Percentiles rank a stretch among this genome's conserved stretches.
These are phyloP conservation scores for Cotesia typhae DNA, from an alignment of 1,140 invertebrate species.

Conservation along the genomic window DNA sequence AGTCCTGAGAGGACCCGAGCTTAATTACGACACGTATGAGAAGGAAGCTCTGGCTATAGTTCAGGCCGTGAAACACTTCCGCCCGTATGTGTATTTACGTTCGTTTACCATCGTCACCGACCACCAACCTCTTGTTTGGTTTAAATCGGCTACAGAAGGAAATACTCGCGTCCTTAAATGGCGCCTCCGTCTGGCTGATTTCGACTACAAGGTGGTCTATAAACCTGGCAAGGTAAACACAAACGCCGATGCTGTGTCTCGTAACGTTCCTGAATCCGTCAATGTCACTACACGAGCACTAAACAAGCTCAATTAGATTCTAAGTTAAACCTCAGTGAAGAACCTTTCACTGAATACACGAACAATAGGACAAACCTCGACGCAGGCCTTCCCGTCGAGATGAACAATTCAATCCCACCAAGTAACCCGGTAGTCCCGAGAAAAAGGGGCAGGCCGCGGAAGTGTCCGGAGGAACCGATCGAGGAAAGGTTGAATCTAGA, in stretches of 20 bases:
- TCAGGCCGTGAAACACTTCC: neutral
- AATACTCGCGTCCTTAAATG: neutral
- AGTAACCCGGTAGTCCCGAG: neutral
- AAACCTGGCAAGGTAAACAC: constrained; percentile 8
- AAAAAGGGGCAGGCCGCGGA: neutral
- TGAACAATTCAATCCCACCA: no score
- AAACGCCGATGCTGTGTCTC: constrained; percentile 14
- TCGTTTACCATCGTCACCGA: constrained; percentile 2
- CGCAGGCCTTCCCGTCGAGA: no score
- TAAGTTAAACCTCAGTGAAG: no score
- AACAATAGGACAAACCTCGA: no score
- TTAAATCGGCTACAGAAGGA: neutral
- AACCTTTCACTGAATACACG: no score
- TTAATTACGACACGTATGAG: constrained; percentile 6
- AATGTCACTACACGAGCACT: no score
- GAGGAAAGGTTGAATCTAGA: no score
- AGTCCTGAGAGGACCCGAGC: neutral
- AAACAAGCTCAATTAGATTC: no score
- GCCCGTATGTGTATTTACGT: constrained; percentile 5
- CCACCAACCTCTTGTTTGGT: constrained; percentile 7
- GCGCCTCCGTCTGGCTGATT: neutral
- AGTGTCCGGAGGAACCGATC: neutral
- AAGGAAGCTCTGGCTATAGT: constrained; percentile 9
- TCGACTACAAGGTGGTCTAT: constrained; percentile 1
- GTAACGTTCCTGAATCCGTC: neutral